These are phyloP conservation scores for Frieseomelitta varia DNA, from an alignment of 1,140 invertebrate species.

Conservation along the genomic window DNA sequence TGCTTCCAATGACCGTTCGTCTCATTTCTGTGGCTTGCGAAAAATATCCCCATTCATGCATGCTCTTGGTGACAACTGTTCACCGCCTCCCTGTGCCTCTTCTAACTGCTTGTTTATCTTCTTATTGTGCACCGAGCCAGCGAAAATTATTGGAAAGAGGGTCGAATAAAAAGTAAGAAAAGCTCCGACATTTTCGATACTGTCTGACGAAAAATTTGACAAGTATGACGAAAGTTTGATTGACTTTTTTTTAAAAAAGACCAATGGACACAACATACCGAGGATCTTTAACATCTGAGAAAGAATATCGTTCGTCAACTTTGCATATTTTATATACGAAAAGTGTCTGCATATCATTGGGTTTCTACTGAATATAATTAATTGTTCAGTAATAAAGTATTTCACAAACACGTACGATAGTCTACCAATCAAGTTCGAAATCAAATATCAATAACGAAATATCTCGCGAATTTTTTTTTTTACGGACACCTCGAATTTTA, in stretches of 20 bases:
- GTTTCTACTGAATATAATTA: no score
- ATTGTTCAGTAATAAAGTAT: no score
- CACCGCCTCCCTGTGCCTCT: background rate
- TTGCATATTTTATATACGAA: background rate
- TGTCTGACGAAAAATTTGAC: no score
- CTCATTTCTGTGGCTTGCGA: conserved; percentile 13
- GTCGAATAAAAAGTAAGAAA: conserved; percentile 11
- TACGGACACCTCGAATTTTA: background rate
- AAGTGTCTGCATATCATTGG: background rate
- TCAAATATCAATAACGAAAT: no score
- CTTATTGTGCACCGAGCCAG: conserved; percentile 11
- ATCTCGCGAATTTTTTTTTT: background rate
- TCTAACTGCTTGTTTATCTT: conserved; percentile 28
- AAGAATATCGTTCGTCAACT: no score
- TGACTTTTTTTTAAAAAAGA: background rate
- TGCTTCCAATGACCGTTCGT: conserved; percentile 67
- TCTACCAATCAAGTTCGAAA: no score
- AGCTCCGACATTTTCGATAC: background rate
- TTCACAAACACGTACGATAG: no score
- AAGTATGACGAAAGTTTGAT: no score
- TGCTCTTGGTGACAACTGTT: background rate
- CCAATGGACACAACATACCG: no score
- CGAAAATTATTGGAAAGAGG: conserved; percentile 24
- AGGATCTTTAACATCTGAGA: background rate
- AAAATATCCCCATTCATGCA: conserved; percentile 31